Conservation (phyloP, 2,113 vertebrate genomes). For the Centropristis striata region DNA sequence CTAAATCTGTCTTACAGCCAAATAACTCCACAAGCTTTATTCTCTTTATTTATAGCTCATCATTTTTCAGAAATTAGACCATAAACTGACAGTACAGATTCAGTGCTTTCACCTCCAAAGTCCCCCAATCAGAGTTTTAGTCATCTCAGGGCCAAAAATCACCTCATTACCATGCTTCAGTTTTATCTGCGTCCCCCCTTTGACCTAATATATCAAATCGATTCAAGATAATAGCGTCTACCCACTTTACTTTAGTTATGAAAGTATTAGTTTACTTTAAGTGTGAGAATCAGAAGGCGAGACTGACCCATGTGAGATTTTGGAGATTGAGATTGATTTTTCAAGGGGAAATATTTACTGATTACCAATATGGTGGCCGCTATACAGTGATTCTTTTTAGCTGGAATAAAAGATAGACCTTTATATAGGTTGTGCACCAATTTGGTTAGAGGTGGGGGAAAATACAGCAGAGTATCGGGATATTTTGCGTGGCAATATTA, state of each 20-base stretch:
- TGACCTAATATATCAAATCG: not conserved
- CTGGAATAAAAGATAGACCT: no score
- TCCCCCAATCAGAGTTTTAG: conserved; percentile 26
- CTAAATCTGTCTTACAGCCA: not conserved
- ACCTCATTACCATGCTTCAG: not conserved
- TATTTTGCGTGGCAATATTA: no score
- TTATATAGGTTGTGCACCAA: no score
- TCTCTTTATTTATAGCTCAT: conserved; percentile 32
- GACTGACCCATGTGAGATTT: no score
- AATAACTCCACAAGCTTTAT: not conserved
- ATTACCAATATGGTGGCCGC: no score
- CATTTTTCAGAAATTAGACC: not conserved
- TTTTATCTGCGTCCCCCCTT: not conserved
- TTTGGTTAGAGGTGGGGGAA: no score
- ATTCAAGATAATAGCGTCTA: not conserved
- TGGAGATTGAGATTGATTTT: no score
- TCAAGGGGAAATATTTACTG: no score
- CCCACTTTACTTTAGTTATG: not conserved
- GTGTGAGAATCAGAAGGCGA: no score
- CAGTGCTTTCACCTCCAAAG: conserved; percentile 40
- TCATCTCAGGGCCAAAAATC: conserved; percentile 3
- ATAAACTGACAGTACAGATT: conserved; percentile 27
- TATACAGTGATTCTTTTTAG: no score
- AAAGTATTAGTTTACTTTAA: not conserved
- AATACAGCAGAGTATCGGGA: no score